Percentiles rank a stretch among this genome's conserved stretches.
phyloP scores from a whole-genome alignment of 2,888 invertebrate genomes.

The Acholoe squamosa region DNA sequence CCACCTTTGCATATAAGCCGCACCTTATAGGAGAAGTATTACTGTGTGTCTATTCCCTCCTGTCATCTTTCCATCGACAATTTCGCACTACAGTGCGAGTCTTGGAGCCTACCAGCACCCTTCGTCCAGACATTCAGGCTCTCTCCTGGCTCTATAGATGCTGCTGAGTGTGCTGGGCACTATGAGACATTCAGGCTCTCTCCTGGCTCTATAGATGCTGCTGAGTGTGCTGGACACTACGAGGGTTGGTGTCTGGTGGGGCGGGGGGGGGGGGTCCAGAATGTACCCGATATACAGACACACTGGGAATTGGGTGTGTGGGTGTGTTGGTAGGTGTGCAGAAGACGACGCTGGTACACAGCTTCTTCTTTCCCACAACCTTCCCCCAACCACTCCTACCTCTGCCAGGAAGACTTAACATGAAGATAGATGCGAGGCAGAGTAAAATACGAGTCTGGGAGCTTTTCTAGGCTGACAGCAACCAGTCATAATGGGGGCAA shows the following conservation, averaged over 20 bases:
- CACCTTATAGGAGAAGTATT: too few species aligned
- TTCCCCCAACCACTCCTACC: too few species aligned
- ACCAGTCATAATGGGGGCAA: conserved; percentile 11
- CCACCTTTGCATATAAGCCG: neutral
- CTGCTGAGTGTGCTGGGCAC: too few species aligned
- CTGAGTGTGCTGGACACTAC: neutral
- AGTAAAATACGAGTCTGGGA: neutral
- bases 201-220: neutral
- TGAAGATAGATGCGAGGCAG: conserved; percentile 16
- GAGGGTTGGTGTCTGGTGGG: neutral
- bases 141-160: neutral
- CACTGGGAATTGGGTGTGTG: neutral
- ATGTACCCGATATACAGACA: neutral
- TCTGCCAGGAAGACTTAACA: neutral
- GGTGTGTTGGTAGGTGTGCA: too few species aligned
- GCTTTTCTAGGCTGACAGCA: neutral
- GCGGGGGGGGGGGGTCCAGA: neutral
- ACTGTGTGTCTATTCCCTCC: neutral
- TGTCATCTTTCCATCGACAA: neutral
- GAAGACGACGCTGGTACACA: neutral
- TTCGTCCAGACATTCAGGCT: neutral
- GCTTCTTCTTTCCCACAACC: conserved; percentile 28
- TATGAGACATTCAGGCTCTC: neutral
- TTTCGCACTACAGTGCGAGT: too few species aligned
- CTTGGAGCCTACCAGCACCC: neutral